Evolutionary conservation across 2,113 vertebrate genomes (phyloP).

Genomic region (Prunella fulvescens): DNA sequence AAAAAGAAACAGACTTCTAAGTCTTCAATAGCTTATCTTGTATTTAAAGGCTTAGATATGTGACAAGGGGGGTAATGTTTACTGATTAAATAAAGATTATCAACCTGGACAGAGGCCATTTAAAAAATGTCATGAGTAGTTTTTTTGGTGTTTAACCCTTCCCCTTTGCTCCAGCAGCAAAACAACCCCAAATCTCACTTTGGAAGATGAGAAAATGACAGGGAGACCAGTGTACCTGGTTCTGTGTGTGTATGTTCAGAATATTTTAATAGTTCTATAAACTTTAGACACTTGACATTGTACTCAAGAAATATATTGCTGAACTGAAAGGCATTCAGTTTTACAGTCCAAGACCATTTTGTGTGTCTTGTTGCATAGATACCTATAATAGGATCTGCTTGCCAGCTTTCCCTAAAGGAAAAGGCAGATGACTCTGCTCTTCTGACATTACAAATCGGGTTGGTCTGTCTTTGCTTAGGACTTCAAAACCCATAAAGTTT

Average conservation of each 20-base stretch:
- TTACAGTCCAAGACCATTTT: neutral
- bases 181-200: neutral
- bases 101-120: neutral
- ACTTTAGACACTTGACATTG: neutral
- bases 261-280: neutral
- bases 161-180: neutral
- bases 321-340: neutral
- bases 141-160: neutral
- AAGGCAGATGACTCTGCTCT: neutral
- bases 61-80: neutral
- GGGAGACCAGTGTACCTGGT: rapidly evolving
- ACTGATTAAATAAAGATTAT: neutral
- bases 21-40: neutral
- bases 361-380: neutral
- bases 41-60: neutral
- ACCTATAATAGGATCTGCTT: neutral
- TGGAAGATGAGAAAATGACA: neutral
- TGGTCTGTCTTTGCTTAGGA: neutral
- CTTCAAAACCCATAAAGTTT: neutral
- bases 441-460: neutral
- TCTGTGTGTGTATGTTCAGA: neutral
- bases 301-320: neutral
- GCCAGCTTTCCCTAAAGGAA: neutral
- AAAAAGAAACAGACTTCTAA: neutral
- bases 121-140: neutral